phyloP scores from a whole-genome alignment of 2,888 invertebrate species.

The Hirtodrosophila histrioides region DNA sequence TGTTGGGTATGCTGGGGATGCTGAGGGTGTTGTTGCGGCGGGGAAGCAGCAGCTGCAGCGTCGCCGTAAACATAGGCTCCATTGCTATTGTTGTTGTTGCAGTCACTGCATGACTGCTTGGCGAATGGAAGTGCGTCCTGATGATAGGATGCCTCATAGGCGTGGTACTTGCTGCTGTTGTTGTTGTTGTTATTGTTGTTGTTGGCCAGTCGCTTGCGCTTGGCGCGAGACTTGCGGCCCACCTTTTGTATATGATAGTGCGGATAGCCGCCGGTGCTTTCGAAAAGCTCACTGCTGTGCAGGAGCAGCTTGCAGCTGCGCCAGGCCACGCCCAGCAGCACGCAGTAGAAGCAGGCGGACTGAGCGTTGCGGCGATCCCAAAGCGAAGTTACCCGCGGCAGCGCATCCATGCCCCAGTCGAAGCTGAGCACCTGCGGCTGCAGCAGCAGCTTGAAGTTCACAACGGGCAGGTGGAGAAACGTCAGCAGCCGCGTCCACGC shows the following conservation, averaged over 20 bases:
- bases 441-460: constrained; percentile 94
- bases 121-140: constrained; percentile 59
- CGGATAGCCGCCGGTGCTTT: constrained; percentile 38
- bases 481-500: constrained; percentile 93
- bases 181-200: constrained; percentile 22
- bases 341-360: constrained; percentile 90
- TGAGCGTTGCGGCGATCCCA: constrained; percentile 92
- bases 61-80: constrained; percentile 48
- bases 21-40: constrained; percentile 58
- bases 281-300: constrained; percentile 31
- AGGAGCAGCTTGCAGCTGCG: constrained; percentile 69
- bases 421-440: constrained; percentile 96
- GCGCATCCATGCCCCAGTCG: constrained; percentile 99
- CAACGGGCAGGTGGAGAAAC: constrained; percentile 95
- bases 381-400: constrained; percentile 92
- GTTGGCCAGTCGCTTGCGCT: constrained; percentile 74
- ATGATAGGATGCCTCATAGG: constrained; percentile 51
- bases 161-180: constrained; percentile 43
- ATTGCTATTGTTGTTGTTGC: constrained; percentile 65
- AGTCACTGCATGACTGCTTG: constrained; percentile 60
- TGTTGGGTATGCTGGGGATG: constrained; percentile 34
- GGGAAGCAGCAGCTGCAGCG: constrained; percentile 82
- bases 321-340: constrained; percentile 80
- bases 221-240: constrained; percentile 83
- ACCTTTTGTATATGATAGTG: constrained; percentile 78